phyloP scores from a whole-genome alignment of 2,797 vertebrate genomes.

The Pangasius krempfi region DNA sequence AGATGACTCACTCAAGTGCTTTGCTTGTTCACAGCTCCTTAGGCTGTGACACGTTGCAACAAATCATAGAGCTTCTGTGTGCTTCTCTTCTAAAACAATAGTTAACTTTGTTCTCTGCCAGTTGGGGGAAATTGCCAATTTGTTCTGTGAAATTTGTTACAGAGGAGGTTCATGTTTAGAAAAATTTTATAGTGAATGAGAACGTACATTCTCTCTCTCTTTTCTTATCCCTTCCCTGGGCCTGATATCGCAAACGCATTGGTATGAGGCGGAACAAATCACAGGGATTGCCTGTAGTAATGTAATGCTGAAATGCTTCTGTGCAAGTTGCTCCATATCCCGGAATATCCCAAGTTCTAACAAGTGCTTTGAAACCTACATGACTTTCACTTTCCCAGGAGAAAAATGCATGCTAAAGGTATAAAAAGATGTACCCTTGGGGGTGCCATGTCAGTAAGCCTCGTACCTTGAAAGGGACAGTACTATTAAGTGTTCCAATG shows the following conservation, averaged over 20 bases:
- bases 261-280: slow-evolving; percentile 7
- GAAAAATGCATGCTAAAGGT: not conserved
- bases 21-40: slow-evolving; percentile 12
- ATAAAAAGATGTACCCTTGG: not conserved
- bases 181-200: not conserved
- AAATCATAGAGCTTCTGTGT: slow-evolving; percentile 17
- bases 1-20: slow-evolving; percentile 25
- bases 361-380: not conserved
- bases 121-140: slow-evolving; percentile 11
- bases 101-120: slow-evolving; percentile 19
- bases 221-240: not conserved
- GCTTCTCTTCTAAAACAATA: slow-evolving; percentile 8
- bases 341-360: not conserved
- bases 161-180: not conserved
- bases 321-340: slow-evolving; percentile 4
- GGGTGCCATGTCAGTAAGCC: not conserved
- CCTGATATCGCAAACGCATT: not conserved
- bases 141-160: slow-evolving; percentile 9
- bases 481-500: not conserved
- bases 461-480: not conserved
- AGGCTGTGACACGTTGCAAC: slow-evolving; percentile 22
- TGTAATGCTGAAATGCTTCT: not conserved
- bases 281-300: not conserved
- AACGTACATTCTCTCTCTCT: not conserved
- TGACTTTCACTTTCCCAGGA: not conserved